phyloP scores from a whole-genome alignment of 2,888 invertebrate genomes.

The Bombylius discolor region DNA sequence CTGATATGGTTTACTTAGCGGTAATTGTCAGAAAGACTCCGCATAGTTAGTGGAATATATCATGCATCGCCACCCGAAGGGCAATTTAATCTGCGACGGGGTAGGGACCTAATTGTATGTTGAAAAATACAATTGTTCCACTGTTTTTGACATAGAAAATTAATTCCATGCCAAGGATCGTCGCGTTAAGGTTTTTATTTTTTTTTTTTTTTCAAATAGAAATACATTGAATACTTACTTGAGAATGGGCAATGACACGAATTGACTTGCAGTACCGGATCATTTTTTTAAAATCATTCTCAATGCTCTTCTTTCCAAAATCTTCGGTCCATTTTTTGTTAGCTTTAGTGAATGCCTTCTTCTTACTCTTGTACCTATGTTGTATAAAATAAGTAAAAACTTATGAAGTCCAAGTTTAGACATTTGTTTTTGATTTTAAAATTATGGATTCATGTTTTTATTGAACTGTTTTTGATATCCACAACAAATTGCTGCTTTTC shows the following conservation, averaged over 20 bases:
- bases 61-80: conserved; percentile 34
- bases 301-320: conserved; percentile 91
- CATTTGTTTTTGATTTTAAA: too few relatives aligned
- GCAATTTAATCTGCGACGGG: conserved; percentile 37
- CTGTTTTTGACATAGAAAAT: conserved; percentile 25
- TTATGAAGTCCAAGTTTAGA: too few relatives aligned
- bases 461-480: conserved; percentile 1
- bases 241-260: conserved; percentile 94
- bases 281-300: conserved; percentile 93
- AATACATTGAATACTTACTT: conserved; percentile 46
- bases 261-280: conserved; percentile 96
- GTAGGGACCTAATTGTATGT: conserved; percentile 28
- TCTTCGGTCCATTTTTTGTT: conserved; percentile 99
- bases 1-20: conserved; percentile 37
- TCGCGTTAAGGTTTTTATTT: conserved; percentile 17
- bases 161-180: conserved; percentile 28
- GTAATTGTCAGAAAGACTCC: conserved; percentile 33
- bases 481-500: too few relatives aligned
- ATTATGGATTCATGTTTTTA: too few relatives aligned
- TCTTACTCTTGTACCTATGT: conserved; percentile 95
- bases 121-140: conserved; percentile 26
- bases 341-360: conserved; percentile 98
- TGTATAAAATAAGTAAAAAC: background rate
- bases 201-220: background rate
- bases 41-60: conserved; percentile 38